Conservation (phyloP, 2,888 invertebrate species). For the Thera britannica region DNA sequence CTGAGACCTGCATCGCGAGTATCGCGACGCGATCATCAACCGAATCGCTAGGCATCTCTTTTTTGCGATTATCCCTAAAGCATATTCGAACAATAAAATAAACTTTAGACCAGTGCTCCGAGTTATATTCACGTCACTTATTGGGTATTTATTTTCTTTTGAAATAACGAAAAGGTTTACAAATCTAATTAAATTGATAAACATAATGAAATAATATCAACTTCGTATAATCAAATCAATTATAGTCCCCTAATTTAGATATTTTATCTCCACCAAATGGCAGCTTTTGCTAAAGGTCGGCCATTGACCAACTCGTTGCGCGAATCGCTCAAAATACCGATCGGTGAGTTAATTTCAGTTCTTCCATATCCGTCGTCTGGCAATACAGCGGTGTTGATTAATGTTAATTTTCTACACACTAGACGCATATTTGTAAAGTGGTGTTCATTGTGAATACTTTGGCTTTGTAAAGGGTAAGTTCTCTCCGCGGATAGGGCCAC, state of each 20-base stretch:
- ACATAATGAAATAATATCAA: not conserved
- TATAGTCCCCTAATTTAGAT: conserved; percentile 15
- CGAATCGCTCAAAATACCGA: conserved; percentile 10
- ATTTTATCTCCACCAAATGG: conserved; percentile 33
- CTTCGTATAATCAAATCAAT: conserved; percentile 29
- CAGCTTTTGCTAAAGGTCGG: conserved; percentile 31
- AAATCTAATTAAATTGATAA: not conserved
- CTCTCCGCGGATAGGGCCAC: conserved; percentile 55
- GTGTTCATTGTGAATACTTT: conserved; percentile 16
- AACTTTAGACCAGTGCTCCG: not conserved
- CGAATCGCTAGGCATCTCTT: conserved; percentile 55
- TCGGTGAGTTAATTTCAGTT: conserved; percentile 10
- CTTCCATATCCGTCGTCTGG: conserved; percentile 7
- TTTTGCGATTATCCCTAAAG: conserved; percentile 61
- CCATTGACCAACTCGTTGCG: conserved; percentile 34
- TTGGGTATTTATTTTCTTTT: too few relatives aligned
- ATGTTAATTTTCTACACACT: conserved; percentile 1
- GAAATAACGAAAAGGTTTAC: too few relatives aligned
- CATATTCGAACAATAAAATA: conserved; percentile 35
- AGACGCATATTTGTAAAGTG: conserved; percentile 9
- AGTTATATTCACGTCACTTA: not conserved
- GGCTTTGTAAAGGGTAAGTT: conserved; percentile 40
- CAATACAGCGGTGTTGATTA: conserved; percentile 1
- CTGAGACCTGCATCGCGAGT: conserved; percentile 59
- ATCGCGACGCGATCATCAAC: conserved; percentile 45